A percentile compares a stretch with the other conserved stretches of the same genome.
Evolutionary conservation across 2,888 invertebrate species (phyloP).

Genomic region (Erebia aethiops): DNA sequence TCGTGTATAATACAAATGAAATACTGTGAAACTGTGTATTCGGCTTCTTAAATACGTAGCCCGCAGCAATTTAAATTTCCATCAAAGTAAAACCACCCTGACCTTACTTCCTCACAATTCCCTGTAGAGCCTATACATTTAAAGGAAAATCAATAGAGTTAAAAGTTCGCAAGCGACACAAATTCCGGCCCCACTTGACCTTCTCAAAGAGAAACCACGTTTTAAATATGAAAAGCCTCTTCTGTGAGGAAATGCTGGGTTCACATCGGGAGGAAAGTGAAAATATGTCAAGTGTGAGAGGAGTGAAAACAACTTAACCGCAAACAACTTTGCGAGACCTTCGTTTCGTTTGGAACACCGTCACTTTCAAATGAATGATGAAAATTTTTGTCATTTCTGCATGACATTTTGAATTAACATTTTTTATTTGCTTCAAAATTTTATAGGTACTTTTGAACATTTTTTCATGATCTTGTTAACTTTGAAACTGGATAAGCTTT

Average conservation of each 20-base stretch:
- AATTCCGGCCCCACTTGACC: slow-evolving; percentile 48
- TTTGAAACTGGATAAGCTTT: slow-evolving; percentile 17
- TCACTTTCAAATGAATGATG: slow-evolving; percentile 36
- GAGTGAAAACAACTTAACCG: slow-evolving; percentile 40
- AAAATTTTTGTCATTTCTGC: slow-evolving; percentile 26
- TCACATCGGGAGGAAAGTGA: slow-evolving; percentile 61
- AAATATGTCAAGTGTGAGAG: slow-evolving; percentile 72
- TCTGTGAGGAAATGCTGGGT: slow-evolving; percentile 44
- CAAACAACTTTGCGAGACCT: slow-evolving; percentile 31
- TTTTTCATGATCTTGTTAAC: slow-evolving; percentile 10
- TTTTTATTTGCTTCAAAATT: slow-evolving; percentile 1
- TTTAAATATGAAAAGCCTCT: slow-evolving; percentile 49
- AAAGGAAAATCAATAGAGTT: slow-evolving; percentile 28
- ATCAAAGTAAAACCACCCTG: slow-evolving; percentile 25
- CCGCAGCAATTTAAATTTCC: slow-evolving; percentile 13
- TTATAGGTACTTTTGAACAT: neutral
- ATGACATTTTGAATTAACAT: slow-evolving; percentile 17
- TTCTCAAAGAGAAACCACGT: slow-evolving; percentile 47
- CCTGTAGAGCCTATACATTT: slow-evolving; percentile 15
- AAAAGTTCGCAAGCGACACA: slow-evolving; percentile 32
- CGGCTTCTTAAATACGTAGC: slow-evolving; percentile 7
- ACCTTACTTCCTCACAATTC: slow-evolving; percentile 28
- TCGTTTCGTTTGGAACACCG: slow-evolving; percentile 34
- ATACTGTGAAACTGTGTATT: neutral
- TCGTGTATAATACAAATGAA: neutral